Base-by-base conservation (phyloP, 2,888 invertebrate species). In the Eledone cirrhosa region DNA sequence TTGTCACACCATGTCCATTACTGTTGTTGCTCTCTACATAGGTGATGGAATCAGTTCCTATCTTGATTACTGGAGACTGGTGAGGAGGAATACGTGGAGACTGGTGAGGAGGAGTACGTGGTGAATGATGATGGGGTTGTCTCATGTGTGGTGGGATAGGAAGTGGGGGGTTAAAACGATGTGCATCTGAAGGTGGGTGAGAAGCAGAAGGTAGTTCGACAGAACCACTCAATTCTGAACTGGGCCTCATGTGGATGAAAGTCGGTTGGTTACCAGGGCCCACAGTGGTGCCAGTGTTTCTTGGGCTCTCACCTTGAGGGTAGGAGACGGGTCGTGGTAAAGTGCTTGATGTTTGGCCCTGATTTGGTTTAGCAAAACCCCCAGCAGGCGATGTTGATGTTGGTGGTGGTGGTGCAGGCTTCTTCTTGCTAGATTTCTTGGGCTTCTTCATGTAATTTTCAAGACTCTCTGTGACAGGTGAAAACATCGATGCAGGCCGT, bases 401-500 rank as follows among this genome's bases (percentile, higher is more conserved):
- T 0, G 76, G 76, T 76, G 76, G 76, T 13, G 76, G 76, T 22
- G 76, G 76, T 22, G 76, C 76, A 8, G 76, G 76, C 47, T 29
- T 47, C 27, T 24, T 76, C 48, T 76, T 76, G 22, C 48, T 14
- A 48, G 76, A 76, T 27, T 76, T 76, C 24, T 31, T n/a, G 1
- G 72, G 72, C 31, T 72, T 72, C 41, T 72, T 72, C 41, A 33
- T 41, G 41, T 72, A 72, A 24, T 41, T 33, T 29, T 33, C 72
- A 72, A 33, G 41, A 13, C 33, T 33, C 14, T 72, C 72, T 7
- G 72, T 72, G 14, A 31, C 24, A n/a, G 72, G 72, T 31, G 72
- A 3, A 72, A 72, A 72, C 72, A 72, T 72, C n/a, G 72, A 72
- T 3, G 72, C 22, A n/a, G 72, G 72, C 41, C 72, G 11, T n/a